Conservation (phyloP, 2,888 invertebrate species). For the Volucella inanis region DNA sequence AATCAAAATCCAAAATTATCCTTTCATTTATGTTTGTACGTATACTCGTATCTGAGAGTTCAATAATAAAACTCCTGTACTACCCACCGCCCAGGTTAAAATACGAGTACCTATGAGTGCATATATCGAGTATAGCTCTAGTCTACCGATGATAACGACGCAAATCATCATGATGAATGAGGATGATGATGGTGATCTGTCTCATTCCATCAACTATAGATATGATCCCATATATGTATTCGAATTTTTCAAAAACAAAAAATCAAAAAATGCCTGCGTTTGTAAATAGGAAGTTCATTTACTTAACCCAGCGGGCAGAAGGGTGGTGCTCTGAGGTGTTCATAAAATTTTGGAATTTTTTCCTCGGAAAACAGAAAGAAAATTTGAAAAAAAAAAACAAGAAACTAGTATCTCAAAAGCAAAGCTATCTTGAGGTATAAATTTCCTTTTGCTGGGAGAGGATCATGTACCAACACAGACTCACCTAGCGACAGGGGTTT, state of each 20-base stretch:
- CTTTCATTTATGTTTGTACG: conserved; percentile 73
- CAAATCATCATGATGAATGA: conserved; percentile 17
- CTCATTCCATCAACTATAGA: conserved; percentile 29
- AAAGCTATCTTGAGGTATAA: conserved; percentile 15
- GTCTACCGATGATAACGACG: conserved; percentile 46
- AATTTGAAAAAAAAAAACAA: not conserved
- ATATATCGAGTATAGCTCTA: conserved; percentile 2
- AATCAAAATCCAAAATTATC: conserved; percentile 74
- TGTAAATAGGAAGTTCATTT: conserved; percentile 66
- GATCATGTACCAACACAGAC: conserved; percentile 23
- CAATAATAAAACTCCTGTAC: conserved; percentile 69
- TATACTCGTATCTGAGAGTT: conserved; percentile 26
- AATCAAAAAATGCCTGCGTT: conserved; percentile 23
- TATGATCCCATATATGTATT: no score
- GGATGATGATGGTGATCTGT: conserved; percentile 23
- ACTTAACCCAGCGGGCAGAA: not conserved
- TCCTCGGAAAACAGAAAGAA: conserved; percentile 11
- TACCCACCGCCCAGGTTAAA: not conserved
- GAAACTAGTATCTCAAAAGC: not conserved
- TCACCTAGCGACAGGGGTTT: not conserved
- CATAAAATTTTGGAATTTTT: conserved; percentile 42
- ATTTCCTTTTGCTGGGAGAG: not conserved
- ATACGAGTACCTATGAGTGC: no score
- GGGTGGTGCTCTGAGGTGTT: conserved; percentile 11
- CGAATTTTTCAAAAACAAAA: not conserved